phyloP scores from a whole-genome alignment of 2,797 vertebrate species.

The Scleropages formosus region DNA sequence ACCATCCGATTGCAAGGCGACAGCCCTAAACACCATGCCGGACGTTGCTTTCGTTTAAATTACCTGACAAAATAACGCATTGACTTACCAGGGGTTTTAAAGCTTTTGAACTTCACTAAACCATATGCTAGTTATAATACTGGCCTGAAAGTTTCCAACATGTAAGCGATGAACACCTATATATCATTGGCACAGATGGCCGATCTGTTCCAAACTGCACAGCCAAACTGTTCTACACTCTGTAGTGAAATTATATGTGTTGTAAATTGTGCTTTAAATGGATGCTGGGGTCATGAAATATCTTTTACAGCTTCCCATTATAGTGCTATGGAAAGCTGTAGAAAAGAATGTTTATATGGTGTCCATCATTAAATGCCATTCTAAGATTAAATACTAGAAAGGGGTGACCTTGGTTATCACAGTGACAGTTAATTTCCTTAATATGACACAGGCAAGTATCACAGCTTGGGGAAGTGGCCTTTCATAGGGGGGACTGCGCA shows the following conservation, averaged over 20 bases:
- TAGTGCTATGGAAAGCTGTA: constrained; percentile 7
- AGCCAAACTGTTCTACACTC: constrained; percentile 5
- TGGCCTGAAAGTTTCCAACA: background rate
- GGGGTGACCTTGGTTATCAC: constrained; percentile 20
- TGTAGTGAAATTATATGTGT: constrained; percentile 19
- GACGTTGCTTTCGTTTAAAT: too few relatives aligned
- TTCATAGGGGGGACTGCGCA: background rate
- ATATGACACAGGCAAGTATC: constrained; percentile 7
- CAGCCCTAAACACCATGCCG: too few relatives aligned
- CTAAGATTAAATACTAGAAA: constrained; percentile 26
- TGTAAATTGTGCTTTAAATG: constrained; percentile 24
- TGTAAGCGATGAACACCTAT: constrained; percentile 9
- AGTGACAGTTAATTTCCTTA: constrained; percentile 17
- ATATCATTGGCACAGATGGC: background rate
- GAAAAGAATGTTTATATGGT: constrained; percentile 16
- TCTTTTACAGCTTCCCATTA: constrained; percentile 23
- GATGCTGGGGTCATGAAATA: constrained; percentile 20
- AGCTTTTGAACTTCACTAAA: background rate
- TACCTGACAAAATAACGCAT: background rate
- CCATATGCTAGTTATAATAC: background rate
- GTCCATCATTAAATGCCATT: constrained; percentile 28
- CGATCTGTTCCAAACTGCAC: background rate
- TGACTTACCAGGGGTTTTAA: background rate
- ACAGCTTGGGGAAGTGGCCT: constrained; percentile 5
- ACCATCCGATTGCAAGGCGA: background rate